Percentiles rank a stretch among this genome's conserved stretches.
Conservation (phyloP, 2,113 vertebrate species). For the Xenus cinereus region DNA sequence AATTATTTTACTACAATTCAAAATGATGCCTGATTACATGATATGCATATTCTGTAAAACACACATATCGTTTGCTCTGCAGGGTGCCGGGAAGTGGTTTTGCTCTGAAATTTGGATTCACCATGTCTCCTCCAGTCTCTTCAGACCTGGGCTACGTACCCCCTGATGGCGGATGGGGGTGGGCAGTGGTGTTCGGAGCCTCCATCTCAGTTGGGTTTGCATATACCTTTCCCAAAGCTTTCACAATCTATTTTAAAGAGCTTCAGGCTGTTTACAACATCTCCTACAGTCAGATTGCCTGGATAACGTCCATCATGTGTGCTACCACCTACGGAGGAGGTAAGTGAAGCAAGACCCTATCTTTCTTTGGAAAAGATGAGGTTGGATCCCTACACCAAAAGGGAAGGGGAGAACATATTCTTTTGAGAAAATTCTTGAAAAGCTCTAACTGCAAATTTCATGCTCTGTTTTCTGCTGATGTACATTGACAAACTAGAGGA, state of each 20-base stretch:
- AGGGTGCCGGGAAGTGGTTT: neutral
- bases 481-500: neutral
- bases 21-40: neutral
- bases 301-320: constrained; percentile 89
- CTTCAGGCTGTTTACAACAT: constrained; percentile 77
- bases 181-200: constrained; percentile 83
- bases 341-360: constrained; percentile 50
- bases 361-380: neutral
- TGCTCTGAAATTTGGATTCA: neutral
- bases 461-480: neutral
- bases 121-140: constrained; percentile 72
- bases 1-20: neutral
- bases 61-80: neutral
- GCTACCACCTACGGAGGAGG: constrained; percentile 87
- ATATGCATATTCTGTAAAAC: neutral
- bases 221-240: constrained; percentile 82
- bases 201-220: constrained; percentile 87
- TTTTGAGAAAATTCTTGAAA: neutral
- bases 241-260: constrained; percentile 85
- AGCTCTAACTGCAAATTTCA: neutral
- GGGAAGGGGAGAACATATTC: neutral
- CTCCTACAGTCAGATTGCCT: constrained; percentile 85
- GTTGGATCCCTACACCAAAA: neutral
- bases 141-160: constrained; percentile 59
- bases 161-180: constrained; percentile 88